phyloP scores from a whole-genome alignment of 2,113 vertebrate genomes.

The Catharus fuscescens region DNA sequence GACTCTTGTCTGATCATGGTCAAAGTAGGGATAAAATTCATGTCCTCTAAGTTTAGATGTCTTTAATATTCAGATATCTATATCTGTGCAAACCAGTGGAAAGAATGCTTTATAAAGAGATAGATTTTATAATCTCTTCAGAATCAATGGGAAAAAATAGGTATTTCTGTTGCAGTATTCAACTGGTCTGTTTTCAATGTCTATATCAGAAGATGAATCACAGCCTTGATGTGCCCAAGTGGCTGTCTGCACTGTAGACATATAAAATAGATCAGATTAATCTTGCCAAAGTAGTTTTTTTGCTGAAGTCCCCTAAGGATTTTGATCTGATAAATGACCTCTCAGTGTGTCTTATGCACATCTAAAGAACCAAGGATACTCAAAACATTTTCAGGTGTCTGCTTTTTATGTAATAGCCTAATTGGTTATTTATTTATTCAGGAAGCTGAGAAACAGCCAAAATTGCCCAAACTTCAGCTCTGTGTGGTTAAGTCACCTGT shows the following conservation, averaged over 20 bases:
- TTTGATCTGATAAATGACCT: constrained; percentile 36
- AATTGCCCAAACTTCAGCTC: neutral
- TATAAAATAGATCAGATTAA: constrained; percentile 22
- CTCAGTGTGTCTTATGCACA: neutral
- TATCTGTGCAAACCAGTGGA: neutral
- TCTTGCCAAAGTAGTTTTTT: constrained; percentile 31
- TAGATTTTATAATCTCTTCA: neutral
- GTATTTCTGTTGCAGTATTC: neutral
- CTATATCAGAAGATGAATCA: constrained; percentile 35
- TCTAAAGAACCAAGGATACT: neutral
- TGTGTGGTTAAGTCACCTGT: neutral
- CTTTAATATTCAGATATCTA: neutral
- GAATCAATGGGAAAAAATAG: neutral
- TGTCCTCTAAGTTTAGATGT: neutral
- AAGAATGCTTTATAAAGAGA: neutral
- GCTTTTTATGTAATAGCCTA: neutral
- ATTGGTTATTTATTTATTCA: neutral
- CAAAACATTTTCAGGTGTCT: neutral
- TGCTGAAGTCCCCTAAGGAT: neutral
- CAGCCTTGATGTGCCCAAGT: neutral
- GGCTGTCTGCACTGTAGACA: neutral
- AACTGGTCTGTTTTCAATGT: constrained; percentile 15
- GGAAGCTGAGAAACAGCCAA: neutral
- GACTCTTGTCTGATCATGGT: neutral
- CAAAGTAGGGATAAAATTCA: neutral